A percentile compares a stretch with the other conserved stretches of the same genome.
Conservation (phyloP, 30 jellyfish, hydroid and myxozoan genomes). For the Hydractinia symbiolongicarpus region DNA sequence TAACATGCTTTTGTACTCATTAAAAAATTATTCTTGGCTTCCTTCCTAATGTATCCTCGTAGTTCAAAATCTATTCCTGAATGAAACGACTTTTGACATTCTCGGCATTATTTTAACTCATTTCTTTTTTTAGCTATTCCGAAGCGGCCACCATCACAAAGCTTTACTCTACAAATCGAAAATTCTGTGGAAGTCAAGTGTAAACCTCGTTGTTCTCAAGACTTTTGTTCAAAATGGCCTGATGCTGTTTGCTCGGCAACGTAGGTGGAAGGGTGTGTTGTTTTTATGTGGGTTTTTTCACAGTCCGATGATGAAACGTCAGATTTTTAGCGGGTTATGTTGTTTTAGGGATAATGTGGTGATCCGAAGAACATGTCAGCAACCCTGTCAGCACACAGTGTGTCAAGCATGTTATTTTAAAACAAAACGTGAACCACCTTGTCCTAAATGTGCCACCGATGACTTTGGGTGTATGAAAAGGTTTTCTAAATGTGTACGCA, state of each 20-base stretch:
- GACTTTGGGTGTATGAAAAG: conserved; percentile 64
- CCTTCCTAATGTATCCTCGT: no score
- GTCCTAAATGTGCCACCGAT: conserved; percentile 62
- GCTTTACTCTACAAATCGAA: neutral
- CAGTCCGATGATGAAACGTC: neutral
- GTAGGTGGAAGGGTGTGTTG: conserved; percentile 36
- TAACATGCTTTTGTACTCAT: no score
- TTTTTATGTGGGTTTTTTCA: neutral
- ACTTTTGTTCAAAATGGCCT: conserved; percentile 85
- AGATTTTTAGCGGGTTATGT: neutral
- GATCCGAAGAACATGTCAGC: conserved; percentile 62
- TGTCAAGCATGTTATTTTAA: conserved; percentile 88
- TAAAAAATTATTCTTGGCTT: no score
- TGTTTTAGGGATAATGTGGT: conserved; percentile 54
- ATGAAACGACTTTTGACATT: no score
- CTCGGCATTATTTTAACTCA: no score
- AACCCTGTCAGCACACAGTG: conserved; percentile 88
- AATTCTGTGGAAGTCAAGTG: conserved; percentile 35
- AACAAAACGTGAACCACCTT: conserved; percentile 77
- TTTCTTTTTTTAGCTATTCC: conserved; percentile 15
- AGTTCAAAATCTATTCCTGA: no score
- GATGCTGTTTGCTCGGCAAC: conserved; percentile 82
- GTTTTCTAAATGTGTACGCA: conserved; percentile 70
- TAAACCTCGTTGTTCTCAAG: conserved; percentile 69
- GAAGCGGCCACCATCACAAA: neutral